Percentiles rank a stretch among this genome's conserved stretches.
Evolutionary conservation across 2,888 invertebrate genomes (phyloP).

Genomic region (Ceratothoa steindachneri): DNA sequence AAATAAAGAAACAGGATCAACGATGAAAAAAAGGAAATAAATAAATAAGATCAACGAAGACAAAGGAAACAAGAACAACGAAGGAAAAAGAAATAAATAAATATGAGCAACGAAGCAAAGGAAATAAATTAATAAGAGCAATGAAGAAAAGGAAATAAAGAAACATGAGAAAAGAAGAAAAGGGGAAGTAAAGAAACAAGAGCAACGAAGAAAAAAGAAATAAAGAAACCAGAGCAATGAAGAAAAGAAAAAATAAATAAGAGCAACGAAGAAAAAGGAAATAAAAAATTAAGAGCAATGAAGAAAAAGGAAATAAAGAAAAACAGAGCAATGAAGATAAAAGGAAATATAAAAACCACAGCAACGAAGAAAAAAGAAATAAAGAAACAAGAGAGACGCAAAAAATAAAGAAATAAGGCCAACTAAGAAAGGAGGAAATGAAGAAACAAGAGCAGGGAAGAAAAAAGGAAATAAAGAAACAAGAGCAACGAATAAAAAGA

Average conservation of each 20-base stretch:
- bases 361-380: too few relatives aligned
- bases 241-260: not conserved
- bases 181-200: too few relatives aligned
- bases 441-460: not conserved
- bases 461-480: not conserved
- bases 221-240: not conserved
- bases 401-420: too few relatives aligned
- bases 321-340: too few relatives aligned
- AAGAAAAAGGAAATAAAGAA: too few relatives aligned
- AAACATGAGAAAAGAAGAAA: not conserved
- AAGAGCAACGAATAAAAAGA: not conserved
- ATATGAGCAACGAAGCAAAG: not conserved
- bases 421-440: not conserved
- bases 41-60: too few relatives aligned
- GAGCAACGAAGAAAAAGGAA: not conserved
- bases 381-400: too few relatives aligned
- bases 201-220: too few relatives aligned
- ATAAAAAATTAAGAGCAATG: too few relatives aligned
- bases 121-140: not conserved
- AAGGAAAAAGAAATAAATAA: not conserved
- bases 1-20: too few relatives aligned
- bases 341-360: too few relatives aligned
- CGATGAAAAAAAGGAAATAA: too few relatives aligned
- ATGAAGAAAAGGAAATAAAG: not conserved
- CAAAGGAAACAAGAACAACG: not conserved